Percentiles rank a stretch among this genome's conserved stretches.
Evolutionary conservation across 2,113 vertebrate species (phyloP).

Genomic region (Tylochromis polylepis): DNA sequence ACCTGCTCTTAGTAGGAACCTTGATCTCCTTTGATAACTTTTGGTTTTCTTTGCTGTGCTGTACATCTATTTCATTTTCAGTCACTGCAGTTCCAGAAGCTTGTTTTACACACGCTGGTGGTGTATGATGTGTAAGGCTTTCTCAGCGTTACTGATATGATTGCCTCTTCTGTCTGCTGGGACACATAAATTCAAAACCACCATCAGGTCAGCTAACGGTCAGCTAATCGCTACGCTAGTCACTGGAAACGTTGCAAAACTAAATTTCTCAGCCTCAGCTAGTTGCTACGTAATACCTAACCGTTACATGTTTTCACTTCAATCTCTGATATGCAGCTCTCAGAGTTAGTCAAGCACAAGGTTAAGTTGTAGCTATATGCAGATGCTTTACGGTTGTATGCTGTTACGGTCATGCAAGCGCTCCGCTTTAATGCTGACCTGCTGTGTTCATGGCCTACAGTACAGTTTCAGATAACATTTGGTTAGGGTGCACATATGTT

Average conservation of each 20-base stretch:
- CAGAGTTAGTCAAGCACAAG: slow-evolving; percentile 9
- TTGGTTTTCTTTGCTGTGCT: not conserved
- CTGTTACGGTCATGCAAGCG: not conserved
- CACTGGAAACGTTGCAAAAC: slow-evolving; percentile 21
- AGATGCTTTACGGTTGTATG: not conserved
- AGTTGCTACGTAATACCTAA: not conserved
- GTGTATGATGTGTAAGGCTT: slow-evolving; percentile 54
- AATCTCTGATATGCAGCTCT: not conserved
- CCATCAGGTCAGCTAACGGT: slow-evolving; percentile 47
- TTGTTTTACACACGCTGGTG: slow-evolving; percentile 53
- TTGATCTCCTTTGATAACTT: not conserved
- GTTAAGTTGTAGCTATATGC: not conserved
- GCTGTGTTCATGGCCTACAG: not conserved
- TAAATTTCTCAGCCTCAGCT: slow-evolving; percentile 11
- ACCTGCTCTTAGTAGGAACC: not conserved
- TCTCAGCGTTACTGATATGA: slow-evolving; percentile 55
- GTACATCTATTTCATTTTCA: slow-evolving; percentile 27
- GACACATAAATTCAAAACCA: slow-evolving; percentile 49
- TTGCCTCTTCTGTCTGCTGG: slow-evolving; percentile 35
- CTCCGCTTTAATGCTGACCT: not conserved
- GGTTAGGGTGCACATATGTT: not conserved
- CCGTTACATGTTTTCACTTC: slow-evolving; percentile 16
- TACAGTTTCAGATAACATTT: not conserved
- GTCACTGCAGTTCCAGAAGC: slow-evolving; percentile 10
- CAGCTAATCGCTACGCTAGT: slow-evolving; percentile 42